phyloP scores from a whole-genome alignment of 2,113 vertebrate genomes.

The Carassius auratus region DNA sequence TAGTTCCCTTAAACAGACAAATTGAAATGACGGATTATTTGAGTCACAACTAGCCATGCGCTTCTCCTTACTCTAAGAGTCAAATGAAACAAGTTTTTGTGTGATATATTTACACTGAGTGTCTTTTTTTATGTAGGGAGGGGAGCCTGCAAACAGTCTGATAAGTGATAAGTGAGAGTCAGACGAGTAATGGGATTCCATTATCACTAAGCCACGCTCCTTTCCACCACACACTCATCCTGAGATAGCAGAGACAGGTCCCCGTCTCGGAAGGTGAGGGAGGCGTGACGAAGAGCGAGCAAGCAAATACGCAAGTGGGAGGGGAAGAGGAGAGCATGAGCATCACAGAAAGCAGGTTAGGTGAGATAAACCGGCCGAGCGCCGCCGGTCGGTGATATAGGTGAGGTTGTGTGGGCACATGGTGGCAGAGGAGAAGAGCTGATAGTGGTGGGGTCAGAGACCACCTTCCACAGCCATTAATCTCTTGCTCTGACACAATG shows the following conservation, averaged over 20 bases:
- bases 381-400: slow-evolving; percentile 41
- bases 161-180: slow-evolving; percentile 68
- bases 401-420: slow-evolving; percentile 29
- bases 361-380: slow-evolving; percentile 45
- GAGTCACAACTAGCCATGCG: slow-evolving; percentile 17
- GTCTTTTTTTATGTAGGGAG: slow-evolving; percentile 12
- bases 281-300: slow-evolving; percentile 38
- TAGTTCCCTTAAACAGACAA: slow-evolving; percentile 2
- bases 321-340: slow-evolving; percentile 29
- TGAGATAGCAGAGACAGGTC: slow-evolving; percentile 53
- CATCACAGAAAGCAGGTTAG: slow-evolving; percentile 13
- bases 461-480: slow-evolving; percentile 49
- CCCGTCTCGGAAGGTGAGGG: slow-evolving; percentile 56
- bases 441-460: slow-evolving; percentile 50
- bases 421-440: slow-evolving; percentile 11
- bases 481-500: slow-evolving; percentile 36
- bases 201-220: slow-evolving; percentile 62
- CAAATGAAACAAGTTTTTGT: slow-evolving; percentile 30
- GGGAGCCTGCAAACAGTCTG: slow-evolving; percentile 62
- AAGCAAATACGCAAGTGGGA: slow-evolving; percentile 13
- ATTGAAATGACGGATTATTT: slow-evolving; percentile 23
- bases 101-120: slow-evolving; percentile 4
- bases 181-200: slow-evolving; percentile 69
- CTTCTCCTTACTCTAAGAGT: slow-evolving; percentile 15
- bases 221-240: slow-evolving; percentile 20